Conservation (phyloP, 1,140 invertebrate genomes). For the Vollenhovia emeryi region DNA sequence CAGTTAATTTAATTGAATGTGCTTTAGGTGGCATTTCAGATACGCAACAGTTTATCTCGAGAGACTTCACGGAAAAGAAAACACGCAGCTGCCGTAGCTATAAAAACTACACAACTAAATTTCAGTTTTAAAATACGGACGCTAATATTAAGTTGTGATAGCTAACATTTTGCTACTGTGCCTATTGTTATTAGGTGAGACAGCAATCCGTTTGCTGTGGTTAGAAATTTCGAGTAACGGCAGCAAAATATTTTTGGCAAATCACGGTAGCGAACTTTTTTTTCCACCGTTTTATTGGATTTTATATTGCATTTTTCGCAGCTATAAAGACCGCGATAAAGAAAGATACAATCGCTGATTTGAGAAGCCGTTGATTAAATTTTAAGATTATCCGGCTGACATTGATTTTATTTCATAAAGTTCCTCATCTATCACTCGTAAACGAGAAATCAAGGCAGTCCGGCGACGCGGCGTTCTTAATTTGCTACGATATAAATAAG, state of each 20-base stretch:
- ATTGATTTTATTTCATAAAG: constrained; percentile 33
- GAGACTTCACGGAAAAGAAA: no score
- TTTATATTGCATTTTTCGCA: background rate
- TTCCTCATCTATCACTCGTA: constrained; percentile 27
- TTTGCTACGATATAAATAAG: constrained; percentile 22
- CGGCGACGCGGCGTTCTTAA: background rate
- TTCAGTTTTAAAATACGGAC: no score
- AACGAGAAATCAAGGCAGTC: constrained; percentile 49
- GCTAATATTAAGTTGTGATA: no score
- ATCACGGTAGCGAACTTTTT: no score
- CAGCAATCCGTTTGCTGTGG: no score
- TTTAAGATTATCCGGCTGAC: background rate
- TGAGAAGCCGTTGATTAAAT: background rate
- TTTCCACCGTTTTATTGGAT: no score
- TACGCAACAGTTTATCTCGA: background rate
- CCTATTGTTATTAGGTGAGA: no score
- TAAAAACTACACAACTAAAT: no score
- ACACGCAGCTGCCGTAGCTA: no score
- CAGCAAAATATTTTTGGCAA: no score
- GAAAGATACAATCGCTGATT: background rate
- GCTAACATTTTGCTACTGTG: no score
- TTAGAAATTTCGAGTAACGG: no score
- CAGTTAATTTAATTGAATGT: constrained; percentile 22
- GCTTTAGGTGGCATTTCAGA: background rate
- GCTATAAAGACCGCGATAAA: background rate